phyloP scores from a whole-genome alignment of 2,888 invertebrate genomes.

The Watsonalla cultraria region DNA sequence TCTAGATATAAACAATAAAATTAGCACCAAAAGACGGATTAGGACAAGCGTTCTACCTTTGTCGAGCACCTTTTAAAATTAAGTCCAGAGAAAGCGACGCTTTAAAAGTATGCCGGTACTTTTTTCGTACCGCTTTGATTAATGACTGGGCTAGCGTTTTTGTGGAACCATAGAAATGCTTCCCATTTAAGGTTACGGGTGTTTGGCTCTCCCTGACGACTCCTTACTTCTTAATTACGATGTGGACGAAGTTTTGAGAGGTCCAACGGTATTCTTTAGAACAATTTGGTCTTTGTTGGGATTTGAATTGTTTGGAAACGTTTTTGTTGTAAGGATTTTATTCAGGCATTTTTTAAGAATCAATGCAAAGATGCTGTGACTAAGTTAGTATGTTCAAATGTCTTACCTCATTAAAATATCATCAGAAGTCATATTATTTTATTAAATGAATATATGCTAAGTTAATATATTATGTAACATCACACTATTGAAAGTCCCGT shows the following conservation, averaged over 20 bases:
- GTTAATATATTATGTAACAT: too few relatives aligned
- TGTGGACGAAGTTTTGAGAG: slow-evolving; percentile 12
- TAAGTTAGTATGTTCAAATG: too few relatives aligned
- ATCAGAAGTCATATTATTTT: too few relatives aligned
- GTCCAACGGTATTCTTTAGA: neutral
- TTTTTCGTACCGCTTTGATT: slow-evolving; percentile 29
- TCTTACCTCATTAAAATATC: too few relatives aligned
- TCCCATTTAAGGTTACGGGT: slow-evolving; percentile 23
- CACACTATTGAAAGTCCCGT: too few relatives aligned
- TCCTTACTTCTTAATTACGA: slow-evolving; percentile 27
- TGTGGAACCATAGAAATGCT: slow-evolving; percentile 19
- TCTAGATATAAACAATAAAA: too few relatives aligned
- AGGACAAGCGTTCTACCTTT: neutral
- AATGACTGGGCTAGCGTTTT: slow-evolving; percentile 30
- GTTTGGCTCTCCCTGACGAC: slow-evolving; percentile 24
- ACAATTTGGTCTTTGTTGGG: neutral
- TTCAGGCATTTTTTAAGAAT: neutral
- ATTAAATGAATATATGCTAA: too few relatives aligned
- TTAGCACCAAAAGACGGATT: neutral
- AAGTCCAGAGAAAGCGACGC: slow-evolving; percentile 3
- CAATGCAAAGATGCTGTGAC: neutral
- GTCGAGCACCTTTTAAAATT: slow-evolving; percentile 1
- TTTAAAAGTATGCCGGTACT: slow-evolving; percentile 10
- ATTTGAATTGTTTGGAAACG: neutral
- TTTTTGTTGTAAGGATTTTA: neutral